Percentiles rank a stretch among this genome's conserved stretches.
Evolutionary conservation across 2,888 invertebrate species (phyloP).

Genomic region (Lordiphosa andalusiaca): DNA sequence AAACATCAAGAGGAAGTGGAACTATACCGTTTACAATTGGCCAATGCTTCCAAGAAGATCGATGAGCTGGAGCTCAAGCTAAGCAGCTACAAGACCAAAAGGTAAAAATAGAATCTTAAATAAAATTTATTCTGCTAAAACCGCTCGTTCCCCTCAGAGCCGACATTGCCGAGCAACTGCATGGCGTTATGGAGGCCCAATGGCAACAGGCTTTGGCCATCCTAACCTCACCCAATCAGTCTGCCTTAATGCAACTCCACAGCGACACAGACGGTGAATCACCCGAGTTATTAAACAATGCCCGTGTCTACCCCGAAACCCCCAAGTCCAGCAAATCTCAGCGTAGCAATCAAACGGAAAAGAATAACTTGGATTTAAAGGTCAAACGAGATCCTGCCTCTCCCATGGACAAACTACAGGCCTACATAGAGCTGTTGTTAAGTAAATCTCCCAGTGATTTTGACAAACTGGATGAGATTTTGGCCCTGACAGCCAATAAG

Average conservation of each 20-base stretch:
- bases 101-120: conserved; percentile 47
- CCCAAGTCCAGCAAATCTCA: conserved; percentile 76
- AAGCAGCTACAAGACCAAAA: conserved; percentile 74
- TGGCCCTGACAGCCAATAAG: conserved; percentile 60
- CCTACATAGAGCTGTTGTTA: conserved; percentile 80
- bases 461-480: conserved; percentile 77
- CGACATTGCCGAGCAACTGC: conserved; percentile 87
- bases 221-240: conserved; percentile 81
- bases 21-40: conserved; percentile 86
- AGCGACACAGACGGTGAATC: conserved; percentile 56
- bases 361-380: conserved; percentile 63
- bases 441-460: conserved; percentile 81
- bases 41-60: conserved; percentile 86
- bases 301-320: conserved; percentile 72
- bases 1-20: conserved; percentile 90
- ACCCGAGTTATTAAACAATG: conserved; percentile 62
- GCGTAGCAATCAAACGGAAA: conserved; percentile 57
- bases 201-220: conserved; percentile 89
- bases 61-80: conserved; percentile 84
- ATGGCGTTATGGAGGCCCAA: conserved; percentile 89
- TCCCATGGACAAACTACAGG: conserved; percentile 76
- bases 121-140: neutral
- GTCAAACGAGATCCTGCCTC: conserved; percentile 52
- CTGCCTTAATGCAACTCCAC: conserved; percentile 25
- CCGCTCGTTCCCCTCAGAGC: conserved; percentile 80